Conservation (phyloP, 2,113 vertebrate genomes). For the Catagonus wagneri region DNA sequence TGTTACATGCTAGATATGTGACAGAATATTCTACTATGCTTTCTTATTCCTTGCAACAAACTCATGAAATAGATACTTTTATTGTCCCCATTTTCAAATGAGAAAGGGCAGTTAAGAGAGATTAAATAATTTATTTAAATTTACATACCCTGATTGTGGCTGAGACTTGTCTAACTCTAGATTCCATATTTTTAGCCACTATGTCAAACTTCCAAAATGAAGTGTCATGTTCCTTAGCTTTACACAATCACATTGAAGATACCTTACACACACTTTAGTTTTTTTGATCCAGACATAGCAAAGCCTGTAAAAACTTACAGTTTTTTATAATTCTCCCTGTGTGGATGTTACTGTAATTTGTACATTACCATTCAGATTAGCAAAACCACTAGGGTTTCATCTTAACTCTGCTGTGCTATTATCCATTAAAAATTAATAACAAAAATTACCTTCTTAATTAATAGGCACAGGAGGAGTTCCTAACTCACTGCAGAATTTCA, state of each 20-base stretch:
- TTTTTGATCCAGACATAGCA: not conserved
- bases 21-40: not conserved
- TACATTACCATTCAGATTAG: constrained; percentile 54
- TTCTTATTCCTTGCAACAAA: not conserved
- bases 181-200: not conserved
- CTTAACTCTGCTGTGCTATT: constrained; percentile 66
- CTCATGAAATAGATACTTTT: not conserved
- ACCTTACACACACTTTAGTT: not conserved
- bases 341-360: constrained; percentile 18
- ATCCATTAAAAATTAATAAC: constrained; percentile 82
- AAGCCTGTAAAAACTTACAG: constrained; percentile 3
- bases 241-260: not conserved
- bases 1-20: not conserved
- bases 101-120: not conserved
- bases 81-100: not conserved
- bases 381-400: constrained; percentile 64
- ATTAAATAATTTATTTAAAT: not conserved
- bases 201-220: not conserved
- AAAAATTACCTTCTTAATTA: constrained; percentile 86
- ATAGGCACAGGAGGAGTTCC: constrained; percentile 81
- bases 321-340: constrained; percentile 41
- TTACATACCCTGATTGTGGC: not conserved
- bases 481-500: constrained; percentile 79
- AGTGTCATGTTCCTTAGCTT: not conserved
- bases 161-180: not conserved